Evolutionary conservation across 2,888 invertebrate species (phyloP).

Genomic region (Therioaphis trifolii): DNA sequence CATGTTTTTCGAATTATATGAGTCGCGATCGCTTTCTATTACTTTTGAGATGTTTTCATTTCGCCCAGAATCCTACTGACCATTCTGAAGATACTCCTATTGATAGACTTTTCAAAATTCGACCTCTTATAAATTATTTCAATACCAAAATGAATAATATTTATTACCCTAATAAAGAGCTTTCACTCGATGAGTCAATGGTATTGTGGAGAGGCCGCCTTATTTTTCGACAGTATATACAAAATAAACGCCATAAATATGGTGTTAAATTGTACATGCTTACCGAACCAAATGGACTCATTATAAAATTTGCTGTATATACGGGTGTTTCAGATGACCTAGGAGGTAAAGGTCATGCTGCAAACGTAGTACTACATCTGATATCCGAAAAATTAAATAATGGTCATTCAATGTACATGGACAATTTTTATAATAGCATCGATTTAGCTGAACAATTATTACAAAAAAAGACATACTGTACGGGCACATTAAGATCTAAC

Average conservation of each 20-base stretch:
- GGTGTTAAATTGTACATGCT: too few relatives aligned
- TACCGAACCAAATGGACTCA: too few relatives aligned
- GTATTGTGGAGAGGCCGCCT: neutral
- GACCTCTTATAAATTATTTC: constrained; percentile 1
- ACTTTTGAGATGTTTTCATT: constrained; percentile 33
- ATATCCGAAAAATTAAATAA: too few relatives aligned
- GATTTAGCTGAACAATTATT: neutral
- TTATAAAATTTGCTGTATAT: too few relatives aligned
- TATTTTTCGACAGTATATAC: constrained; percentile 30
- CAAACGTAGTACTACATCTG: too few relatives aligned
- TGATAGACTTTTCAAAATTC: neutral
- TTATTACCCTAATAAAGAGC: constrained; percentile 10
- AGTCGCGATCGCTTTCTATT: constrained; percentile 33
- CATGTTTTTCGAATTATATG: constrained; percentile 38
- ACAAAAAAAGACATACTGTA: neutral
- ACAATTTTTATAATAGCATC: constrained; percentile 39
- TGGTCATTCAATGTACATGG: neutral
- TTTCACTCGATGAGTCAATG: constrained; percentile 52
- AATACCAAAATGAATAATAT: neutral
- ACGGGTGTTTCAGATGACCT: too few relatives aligned
- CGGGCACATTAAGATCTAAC: constrained; percentile 10
- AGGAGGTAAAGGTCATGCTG: too few relatives aligned
- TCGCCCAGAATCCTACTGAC: constrained; percentile 7
- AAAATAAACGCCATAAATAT: too few relatives aligned
- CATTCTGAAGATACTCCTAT: neutral